phyloP scores from a whole-genome alignment of 2,888 invertebrate genomes.

The Drosophila trichaetosa region DNA sequence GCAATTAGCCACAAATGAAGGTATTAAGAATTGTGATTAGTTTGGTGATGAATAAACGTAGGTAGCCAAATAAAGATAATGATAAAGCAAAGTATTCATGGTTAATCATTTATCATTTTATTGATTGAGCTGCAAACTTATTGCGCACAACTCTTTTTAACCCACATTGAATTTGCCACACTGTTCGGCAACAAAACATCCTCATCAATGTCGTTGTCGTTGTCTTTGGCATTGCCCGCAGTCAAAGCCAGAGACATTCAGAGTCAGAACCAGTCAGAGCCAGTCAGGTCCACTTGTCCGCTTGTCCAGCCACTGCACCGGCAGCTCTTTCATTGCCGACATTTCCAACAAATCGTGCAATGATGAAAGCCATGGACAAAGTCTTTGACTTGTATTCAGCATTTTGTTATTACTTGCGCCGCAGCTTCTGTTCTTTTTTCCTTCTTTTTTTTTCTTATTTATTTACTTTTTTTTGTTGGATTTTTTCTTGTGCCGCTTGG shows the following conservation, averaged over 20 bases:
- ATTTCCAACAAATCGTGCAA: constrained; percentile 74
- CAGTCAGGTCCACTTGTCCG: constrained; percentile 44
- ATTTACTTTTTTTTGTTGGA: constrained; percentile 31
- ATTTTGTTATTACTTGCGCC: constrained; percentile 67
- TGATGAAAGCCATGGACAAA: constrained; percentile 80
- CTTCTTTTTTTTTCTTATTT: constrained; percentile 33
- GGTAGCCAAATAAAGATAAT: background rate
- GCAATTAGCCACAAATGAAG: constrained; percentile 38
- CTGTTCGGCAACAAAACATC: constrained; percentile 69
- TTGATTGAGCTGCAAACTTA: constrained; percentile 2
- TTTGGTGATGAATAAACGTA: constrained; percentile 22
- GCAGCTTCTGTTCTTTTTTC: constrained; percentile 58
- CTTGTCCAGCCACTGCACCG: constrained; percentile 46
- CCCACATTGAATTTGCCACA: constrained; percentile 32
- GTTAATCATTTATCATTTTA: constrained; percentile 7
- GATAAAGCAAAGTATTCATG: background rate
- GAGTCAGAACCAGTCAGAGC: constrained; percentile 46
- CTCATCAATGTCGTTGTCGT: constrained; percentile 75
- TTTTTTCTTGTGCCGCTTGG: constrained; percentile 58
- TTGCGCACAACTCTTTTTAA: background rate
- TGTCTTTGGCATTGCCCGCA: constrained; percentile 43
- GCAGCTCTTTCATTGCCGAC: constrained; percentile 33
- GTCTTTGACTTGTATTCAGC: constrained; percentile 79
- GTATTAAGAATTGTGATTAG: constrained; percentile 37
- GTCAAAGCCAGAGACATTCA: constrained; percentile 47